A percentile compares a stretch with the other conserved stretches of the same genome.
Conservation (phyloP, 1,140 invertebrate genomes). For the Tyrophagus putrescentiae region DNA sequence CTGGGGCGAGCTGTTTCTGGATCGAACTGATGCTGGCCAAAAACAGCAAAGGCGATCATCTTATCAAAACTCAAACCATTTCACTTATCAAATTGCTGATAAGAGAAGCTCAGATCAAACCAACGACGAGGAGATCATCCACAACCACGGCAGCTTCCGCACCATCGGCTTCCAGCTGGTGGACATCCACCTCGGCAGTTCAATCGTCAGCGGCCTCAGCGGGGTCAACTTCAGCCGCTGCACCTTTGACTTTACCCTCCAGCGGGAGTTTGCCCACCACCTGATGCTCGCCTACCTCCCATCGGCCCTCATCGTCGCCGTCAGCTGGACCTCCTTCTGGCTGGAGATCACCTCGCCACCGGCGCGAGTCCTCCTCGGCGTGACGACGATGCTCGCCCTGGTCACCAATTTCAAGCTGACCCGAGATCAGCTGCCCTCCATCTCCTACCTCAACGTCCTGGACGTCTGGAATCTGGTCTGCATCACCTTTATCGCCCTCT, state of each 20-base stretch:
- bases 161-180: not conserved
- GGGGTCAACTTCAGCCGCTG: conserved; percentile 40
- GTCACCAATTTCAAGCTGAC: conserved; percentile 23
- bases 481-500: conserved; percentile 57
- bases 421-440: not conserved
- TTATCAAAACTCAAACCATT: too few species aligned
- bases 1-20: not conserved
- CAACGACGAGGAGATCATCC: not conserved
- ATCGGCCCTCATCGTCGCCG: conserved; percentile 28
- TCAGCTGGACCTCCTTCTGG: conserved; percentile 32
- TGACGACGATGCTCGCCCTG: conserved; percentile 34
- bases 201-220: not conserved
- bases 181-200: not conserved
- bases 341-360: conserved; percentile 29
- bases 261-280: conserved; percentile 45
- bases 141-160: not conserved
- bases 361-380: conserved; percentile 32
- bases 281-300: conserved; percentile 39
- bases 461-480: conserved; percentile 25
- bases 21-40: too few species aligned
- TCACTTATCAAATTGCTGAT: not conserved
- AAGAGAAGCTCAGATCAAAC: too few species aligned
- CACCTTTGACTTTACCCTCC: conserved; percentile 40
- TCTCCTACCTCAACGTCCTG: conserved; percentile 21
- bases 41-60: too few species aligned